Conservation (phyloP, 2,113 vertebrate genomes). For the Neotragus moschatus region DNA sequence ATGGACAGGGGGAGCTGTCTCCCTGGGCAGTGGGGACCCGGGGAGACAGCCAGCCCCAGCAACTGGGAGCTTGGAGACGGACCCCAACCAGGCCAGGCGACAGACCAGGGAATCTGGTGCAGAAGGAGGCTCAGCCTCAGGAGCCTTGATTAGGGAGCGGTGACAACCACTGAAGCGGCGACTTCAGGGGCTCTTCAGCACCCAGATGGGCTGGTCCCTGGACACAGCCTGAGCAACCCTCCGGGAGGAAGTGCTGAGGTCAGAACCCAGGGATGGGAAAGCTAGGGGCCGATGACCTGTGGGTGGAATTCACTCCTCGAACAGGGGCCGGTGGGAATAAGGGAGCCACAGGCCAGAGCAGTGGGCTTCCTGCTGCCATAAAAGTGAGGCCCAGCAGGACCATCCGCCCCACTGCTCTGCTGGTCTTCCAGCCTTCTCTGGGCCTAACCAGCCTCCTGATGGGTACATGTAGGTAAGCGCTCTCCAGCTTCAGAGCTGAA, state of each 20-base stretch:
- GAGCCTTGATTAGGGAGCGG: not conserved
- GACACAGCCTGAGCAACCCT: not conserved
- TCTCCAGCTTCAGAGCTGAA: not conserved
- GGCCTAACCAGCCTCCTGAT: not conserved
- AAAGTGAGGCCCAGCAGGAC: not conserved
- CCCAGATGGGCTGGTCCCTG: not conserved
- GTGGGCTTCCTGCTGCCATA: not conserved
- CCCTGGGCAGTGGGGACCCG: not conserved
- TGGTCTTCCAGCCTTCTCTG: not conserved
- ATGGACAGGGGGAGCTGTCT: constrained; percentile 47
- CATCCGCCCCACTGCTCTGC: rapidly evolving
- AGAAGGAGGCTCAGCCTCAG: not conserved
- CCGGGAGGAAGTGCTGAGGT: not conserved
- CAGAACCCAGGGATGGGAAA: not conserved
- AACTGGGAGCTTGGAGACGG: not conserved
- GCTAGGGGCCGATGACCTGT: not conserved
- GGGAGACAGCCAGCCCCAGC: not conserved
- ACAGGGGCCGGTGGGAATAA: not conserved
- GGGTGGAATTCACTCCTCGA: not conserved
- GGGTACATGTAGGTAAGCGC: not conserved
- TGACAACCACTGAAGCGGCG: rapidly evolving
- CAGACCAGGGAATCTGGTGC: not conserved
- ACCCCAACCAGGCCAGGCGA: not conserved
- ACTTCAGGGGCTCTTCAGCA: not conserved
- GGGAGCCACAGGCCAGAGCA: not conserved